Base-by-base conservation (phyloP, 2,888 invertebrate species). In the Adelphocoris suturalis region DNA sequence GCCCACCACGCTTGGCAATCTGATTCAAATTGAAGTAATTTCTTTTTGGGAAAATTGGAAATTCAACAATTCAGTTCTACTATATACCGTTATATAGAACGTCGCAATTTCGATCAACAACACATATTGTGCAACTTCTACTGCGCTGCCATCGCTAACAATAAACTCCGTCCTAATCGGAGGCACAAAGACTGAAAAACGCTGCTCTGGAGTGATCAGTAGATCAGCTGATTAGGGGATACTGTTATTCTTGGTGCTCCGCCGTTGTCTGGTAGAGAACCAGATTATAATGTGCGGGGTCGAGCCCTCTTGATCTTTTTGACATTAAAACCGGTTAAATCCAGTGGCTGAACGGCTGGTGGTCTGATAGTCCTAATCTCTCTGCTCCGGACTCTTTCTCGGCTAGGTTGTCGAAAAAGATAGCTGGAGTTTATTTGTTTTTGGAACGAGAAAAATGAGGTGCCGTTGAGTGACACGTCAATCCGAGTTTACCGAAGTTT, bases 261-360 rank as follows among this genome's bases (percentile, higher is more conserved):
- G 16, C 16, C 19, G 46, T 80, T 80, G 46, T 47, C 80, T 46
- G 46, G 47, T 46, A 37, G 28, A n/a, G 37, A n/a, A 47, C 46
- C 46, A 57, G 85, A 75, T 68, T 37, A 75, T 86, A 78, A 88
- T 75, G 23, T 4, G 16, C 19, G 52, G 80, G 76, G 76, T 76
- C 88, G 19, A 19, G 88, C 27, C 88, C 88, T 88, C 48, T 11
- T 78, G 88, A 88, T 76, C 88, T 88, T 88, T 76, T 88, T 88
- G 88, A 78, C 88, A 76, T 78, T 28, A 76, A 88, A 88, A 88
- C 88, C 78, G 88, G 88, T 78, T 88, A 88, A 88, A 88, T 88
- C 88, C 88, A 88, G 88, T 37, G 14, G 47, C 4, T 80, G 61
- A 88, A 19, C 76, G 88, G 80, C 88, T 88, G 88, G 88, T 88